Conservation (phyloP, 2,888 invertebrate species). For the Plemyria rubiginata region DNA sequence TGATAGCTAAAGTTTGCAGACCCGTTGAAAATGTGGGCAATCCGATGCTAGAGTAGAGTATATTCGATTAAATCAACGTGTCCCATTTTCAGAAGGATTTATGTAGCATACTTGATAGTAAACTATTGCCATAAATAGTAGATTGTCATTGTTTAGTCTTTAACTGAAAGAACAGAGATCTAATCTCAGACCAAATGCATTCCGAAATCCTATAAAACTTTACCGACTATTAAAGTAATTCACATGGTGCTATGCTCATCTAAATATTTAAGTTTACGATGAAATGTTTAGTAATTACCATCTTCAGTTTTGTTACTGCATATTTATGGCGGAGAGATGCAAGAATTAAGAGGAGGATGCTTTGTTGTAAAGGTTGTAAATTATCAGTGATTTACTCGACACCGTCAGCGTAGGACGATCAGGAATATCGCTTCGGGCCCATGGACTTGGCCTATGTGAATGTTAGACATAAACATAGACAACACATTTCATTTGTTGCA, state of each 20-base stretch:
- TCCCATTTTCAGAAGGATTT: no score
- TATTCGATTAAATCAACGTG: neutral
- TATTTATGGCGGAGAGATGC: constrained; percentile 28
- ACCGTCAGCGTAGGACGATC: neutral
- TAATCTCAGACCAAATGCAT: constrained; percentile 17
- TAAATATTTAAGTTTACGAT: constrained; percentile 44
- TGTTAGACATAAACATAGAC: no score
- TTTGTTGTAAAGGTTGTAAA: constrained; percentile 11
- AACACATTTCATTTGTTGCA: no score
- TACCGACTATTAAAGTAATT: constrained; percentile 45
- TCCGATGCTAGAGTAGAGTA: neutral
- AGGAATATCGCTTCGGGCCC: neutral
- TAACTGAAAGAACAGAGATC: neutral
- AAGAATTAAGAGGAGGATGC: constrained; percentile 3
- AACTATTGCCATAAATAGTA: no score
- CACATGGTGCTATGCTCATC: constrained; percentile 35
- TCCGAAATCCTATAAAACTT: constrained; percentile 40
- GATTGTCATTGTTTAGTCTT: neutral
- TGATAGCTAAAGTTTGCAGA: constrained; percentile 19
- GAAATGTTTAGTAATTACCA: constrained; percentile 37
- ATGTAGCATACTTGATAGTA: no score
- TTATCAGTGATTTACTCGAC: constrained; percentile 8
- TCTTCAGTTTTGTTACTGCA: constrained; percentile 28
- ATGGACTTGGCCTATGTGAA: neutral
- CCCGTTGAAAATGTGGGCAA: constrained; percentile 12